These are phyloP conservation scores for Zaprionus davidi DNA, from an alignment of 1,140 invertebrate species.

Conservation along the genomic window DNA sequence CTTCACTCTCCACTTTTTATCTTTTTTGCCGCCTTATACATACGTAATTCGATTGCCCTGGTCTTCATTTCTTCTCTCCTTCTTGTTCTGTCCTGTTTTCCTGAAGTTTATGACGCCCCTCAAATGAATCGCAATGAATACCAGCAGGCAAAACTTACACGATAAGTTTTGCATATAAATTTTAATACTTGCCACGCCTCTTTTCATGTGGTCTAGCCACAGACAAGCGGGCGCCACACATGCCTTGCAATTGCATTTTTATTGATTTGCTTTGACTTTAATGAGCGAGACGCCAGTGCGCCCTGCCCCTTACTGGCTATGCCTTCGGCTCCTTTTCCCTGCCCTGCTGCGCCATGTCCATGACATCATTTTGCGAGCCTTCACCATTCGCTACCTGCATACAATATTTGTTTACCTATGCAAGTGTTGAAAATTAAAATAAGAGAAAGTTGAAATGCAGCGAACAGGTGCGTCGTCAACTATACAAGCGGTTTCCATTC, in stretches of 20 bases:
- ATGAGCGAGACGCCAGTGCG: conserved; percentile 4
- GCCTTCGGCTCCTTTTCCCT: neutral
- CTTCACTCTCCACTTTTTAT: neutral
- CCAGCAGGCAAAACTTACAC: conserved; percentile 33
- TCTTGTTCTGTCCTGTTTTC: conserved; percentile 13
- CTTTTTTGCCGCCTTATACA: conserved; percentile 34
- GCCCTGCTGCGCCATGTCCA: conserved; percentile 22
- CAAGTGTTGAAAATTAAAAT: neutral
- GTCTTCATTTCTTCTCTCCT: neutral
- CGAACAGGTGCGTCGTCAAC: neutral
- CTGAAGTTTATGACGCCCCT: conserved; percentile 38
- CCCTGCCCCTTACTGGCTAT: neutral
- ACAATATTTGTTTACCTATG: conserved; percentile 27
- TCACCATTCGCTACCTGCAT: conserved; percentile 17
- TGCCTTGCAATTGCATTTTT: conserved; percentile 45
- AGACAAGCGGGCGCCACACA: neutral
- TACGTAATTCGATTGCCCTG: conserved; percentile 46
- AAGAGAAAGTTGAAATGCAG: neutral
- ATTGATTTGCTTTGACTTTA: conserved; percentile 51
- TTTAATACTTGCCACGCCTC: conserved; percentile 18
- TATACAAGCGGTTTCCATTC: neutral
- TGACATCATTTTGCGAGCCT: conserved; percentile 44
- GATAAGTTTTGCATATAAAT: conserved; percentile 56
- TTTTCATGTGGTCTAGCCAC: neutral
- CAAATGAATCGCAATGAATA: conserved; percentile 37